Base-by-base conservation (phyloP, 2,113 vertebrate species). In the Nothoprocta perdicaria region DNA sequence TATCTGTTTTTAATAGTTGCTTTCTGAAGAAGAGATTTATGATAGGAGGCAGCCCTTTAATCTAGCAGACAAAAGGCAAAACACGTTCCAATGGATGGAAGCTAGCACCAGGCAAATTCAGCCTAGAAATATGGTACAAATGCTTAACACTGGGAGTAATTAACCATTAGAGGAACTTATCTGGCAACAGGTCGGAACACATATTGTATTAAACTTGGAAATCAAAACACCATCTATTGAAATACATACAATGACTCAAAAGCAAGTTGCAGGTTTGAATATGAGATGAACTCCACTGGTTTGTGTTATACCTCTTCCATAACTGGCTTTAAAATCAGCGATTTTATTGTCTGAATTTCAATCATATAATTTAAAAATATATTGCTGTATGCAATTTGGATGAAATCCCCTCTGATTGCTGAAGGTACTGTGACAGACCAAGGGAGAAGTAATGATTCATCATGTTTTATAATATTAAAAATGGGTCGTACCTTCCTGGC, bases 21-120 rank as follows among this genome's bases (percentile, higher is more conserved):
- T 86, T 73, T 57, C 78, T 73, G n/a, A 84, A 78, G 45, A 87
- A 69, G 48, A 91, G 29, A 43, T 81, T 79, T 81, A 55, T 88
- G 31, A 46, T 63, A 65, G 57, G 26, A 52, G 48, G 27, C 62
- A 84, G 43, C 16, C 26, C 72, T 86, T 77, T 75, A 84, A 78
- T 67, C 31, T 68, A 35, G 33, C 24, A 86, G 57, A 78, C 38
- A 84, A 81, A 78, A 84, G n/a, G 12, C 50, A 38, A 74, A 74
- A 61, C 57, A 46, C 58, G 24, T 65, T 79, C 24, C 81, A 65
- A 26, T 38, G 61, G 78, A 60, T 46, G 40, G 80, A 84, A 12
- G 5, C 38, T 86, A 60, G 52, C 6, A 1, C 23, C 48, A 35
- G 26, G 22, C 62, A 81, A 33, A 85, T 77, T 66, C 73, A 88